These are phyloP conservation scores for Lasioglossum zephyrum DNA, from an alignment of 2,888 invertebrate species.

Conservation along the genomic window DNA sequence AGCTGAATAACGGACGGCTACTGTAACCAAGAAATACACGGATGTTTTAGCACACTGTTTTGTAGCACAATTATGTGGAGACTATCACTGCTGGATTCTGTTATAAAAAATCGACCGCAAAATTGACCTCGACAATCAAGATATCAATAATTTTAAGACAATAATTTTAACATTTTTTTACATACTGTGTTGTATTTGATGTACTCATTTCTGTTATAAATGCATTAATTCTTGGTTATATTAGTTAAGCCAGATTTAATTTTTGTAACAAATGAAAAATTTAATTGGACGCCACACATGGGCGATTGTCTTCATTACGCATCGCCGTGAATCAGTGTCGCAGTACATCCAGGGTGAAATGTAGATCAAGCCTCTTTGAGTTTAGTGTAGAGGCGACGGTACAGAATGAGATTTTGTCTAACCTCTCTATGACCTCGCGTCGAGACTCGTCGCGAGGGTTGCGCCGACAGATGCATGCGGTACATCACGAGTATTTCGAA, in stretches of 20 bases:
- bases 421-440: neutral
- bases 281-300: neutral
- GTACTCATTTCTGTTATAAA: neutral
- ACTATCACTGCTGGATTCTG: too few relatives aligned
- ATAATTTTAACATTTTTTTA: neutral
- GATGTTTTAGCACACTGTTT: neutral
- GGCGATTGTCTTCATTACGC: neutral
- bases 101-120: too few relatives aligned
- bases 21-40: neutral
- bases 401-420: slow-evolving; percentile 2
- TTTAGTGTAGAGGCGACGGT: neutral
- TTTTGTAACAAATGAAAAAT: neutral
- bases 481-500: neutral
- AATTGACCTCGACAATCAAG: too few relatives aligned
- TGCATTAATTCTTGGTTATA: neutral
- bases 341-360: neutral
- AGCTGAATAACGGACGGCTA: neutral
- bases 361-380: neutral
- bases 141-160: neutral
- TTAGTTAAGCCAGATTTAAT: neutral
- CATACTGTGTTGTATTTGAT: neutral
- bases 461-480: slow-evolving; percentile 1
- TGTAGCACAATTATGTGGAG: too few relatives aligned
- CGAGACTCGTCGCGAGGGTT: neutral
- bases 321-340: neutral